Base-by-base conservation (phyloP, 2,113 vertebrate species). In the Ariopsis seemanni region DNA sequence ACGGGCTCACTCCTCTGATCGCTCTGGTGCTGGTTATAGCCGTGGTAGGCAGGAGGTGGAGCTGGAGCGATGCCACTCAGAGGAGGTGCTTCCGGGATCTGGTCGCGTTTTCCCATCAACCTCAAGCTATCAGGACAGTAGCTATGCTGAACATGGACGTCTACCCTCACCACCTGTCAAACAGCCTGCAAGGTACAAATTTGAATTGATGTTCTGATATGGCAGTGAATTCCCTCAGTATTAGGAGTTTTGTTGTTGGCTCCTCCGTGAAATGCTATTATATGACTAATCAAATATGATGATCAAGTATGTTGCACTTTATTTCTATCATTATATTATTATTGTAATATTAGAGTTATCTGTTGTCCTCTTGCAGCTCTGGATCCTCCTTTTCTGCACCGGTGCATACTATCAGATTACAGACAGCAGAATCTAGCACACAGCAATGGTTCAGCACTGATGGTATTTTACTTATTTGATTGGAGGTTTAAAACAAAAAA, bases 1-100 rank as follows among this genome's bases (percentile, higher is more conserved):
- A 20, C 96, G 97, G 89, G 96, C 98, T 22, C 97, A 98, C 87
- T 99, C 98, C 7, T 97, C 98, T 10, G 98, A 98, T 5, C 95
- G 97, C 87, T 96, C 96, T 5, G 90, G 93, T 50, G 90, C 85
- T 17, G 90, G 92, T 80, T 93, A 94, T 0, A 88, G 91, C 57
- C 94, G 89, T 52, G 92, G 88, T 71, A 87, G 84, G 5, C 87
- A 92, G 53, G 88, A 89, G 0, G 84, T 77, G 4, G 82, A 92
- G 71, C 69, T 95, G 63, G 97, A 96, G 85, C 94, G 98, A 11
- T 97, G 97, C 84, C 96, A 96, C 92, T 99, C 98, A 0, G 91
- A 96, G 89, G 98, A 99, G 90, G 89, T 93, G 63, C 95, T 98
- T 90, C 88, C 94, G 7, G 94, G 93, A 52, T 86, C 95, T 17